Conservation (phyloP, 2,113 vertebrate species). For the Brachirus orientalis region DNA sequence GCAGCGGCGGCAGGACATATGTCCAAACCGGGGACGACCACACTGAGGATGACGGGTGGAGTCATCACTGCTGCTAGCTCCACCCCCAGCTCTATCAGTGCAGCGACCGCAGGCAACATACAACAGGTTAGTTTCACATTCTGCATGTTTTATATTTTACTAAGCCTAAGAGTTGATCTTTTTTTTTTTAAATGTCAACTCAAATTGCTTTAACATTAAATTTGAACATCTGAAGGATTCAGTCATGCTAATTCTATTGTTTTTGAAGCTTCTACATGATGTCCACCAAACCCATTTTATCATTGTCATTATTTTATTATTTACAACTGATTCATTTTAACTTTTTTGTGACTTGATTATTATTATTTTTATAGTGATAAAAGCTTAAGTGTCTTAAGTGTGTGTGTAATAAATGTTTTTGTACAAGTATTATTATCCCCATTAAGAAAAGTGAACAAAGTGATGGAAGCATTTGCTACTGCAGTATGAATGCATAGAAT, state of each 20-base stretch:
- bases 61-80: constrained; percentile 90
- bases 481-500: constrained; percentile 1
- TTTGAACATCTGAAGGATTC: neutral
- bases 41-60: constrained; percentile 92
- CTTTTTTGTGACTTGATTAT: no score
- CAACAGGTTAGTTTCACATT: constrained; percentile 70
- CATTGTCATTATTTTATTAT: no score
- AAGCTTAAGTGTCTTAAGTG: no score
- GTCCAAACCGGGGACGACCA: constrained; percentile 93
- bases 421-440: neutral
- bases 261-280: no score
- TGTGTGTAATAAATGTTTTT: neutral
- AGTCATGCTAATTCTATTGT: neutral
- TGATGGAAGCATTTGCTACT: neutral
- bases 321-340: no score
- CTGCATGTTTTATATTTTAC: neutral
- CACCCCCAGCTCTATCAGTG: constrained; percentile 79
- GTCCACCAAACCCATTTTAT: no score
- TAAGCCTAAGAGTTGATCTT: neutral
- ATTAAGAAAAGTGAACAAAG: no score
- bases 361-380: no score
- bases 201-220: neutral
- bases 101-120: constrained; percentile 70
- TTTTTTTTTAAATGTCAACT: neutral
- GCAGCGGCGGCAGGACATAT: constrained; percentile 85